Percentiles rank a stretch among this genome's conserved stretches.
These are phyloP conservation scores for Nothoprocta perdicaria DNA, from an alignment of 2,113 vertebrate species.

Conservation along the genomic window DNA sequence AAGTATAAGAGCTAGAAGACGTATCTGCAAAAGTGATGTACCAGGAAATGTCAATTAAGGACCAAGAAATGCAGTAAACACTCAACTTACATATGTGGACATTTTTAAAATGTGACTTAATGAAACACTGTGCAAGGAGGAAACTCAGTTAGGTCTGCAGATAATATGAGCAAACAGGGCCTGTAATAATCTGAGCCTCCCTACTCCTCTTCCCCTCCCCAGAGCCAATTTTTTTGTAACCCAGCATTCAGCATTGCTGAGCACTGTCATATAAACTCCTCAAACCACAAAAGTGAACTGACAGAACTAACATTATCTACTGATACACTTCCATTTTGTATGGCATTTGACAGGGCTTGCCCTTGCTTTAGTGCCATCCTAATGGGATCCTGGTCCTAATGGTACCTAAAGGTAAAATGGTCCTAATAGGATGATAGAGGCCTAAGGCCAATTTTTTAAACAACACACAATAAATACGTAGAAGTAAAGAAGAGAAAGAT, in stretches of 20 bases:
- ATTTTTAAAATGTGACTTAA: neutral
- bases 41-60: neutral
- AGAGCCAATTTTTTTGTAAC: slow-evolving; percentile 26
- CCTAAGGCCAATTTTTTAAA: neutral
- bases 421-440: neutral
- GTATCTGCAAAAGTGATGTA: neutral
- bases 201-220: neutral
- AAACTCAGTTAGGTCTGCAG: neutral
- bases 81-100: neutral
- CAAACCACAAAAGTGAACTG: slow-evolving; percentile 26
- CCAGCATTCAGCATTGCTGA: slow-evolving; percentile 5
- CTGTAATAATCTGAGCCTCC: neutral
- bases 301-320: slow-evolving; percentile 32
- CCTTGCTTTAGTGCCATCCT: slow-evolving; percentile 9
- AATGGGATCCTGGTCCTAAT: too few species aligned
- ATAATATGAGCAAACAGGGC: neutral
- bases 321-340: slow-evolving; percentile 21
- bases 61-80: neutral
- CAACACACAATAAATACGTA: neutral
- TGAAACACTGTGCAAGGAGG: neutral
- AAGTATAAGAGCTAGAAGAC: neutral
- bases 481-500: neutral
- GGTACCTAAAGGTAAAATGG: too few species aligned
- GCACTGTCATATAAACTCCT: slow-evolving; percentile 15
- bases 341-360: slow-evolving; percentile 20